A percentile compares a stretch with the other conserved stretches of the same genome.
Conservation (phyloP, 2,797 vertebrate genomes). For the Sylvia borin region DNA sequence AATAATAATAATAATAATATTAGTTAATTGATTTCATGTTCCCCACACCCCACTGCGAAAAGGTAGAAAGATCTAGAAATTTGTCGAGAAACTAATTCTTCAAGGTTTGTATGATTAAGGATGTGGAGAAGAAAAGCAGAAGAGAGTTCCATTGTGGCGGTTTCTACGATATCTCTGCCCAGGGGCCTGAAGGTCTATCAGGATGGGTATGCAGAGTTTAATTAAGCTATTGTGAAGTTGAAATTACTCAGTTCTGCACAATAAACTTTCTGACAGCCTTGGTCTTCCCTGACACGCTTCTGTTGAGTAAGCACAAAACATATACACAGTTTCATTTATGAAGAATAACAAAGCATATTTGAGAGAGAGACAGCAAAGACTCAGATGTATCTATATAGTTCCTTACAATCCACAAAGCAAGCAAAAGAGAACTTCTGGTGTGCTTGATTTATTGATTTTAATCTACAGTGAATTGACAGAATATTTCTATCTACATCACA, state of each 20-base stretch:
- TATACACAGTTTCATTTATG: neutral
- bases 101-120: neutral
- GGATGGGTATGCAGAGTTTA: neutral
- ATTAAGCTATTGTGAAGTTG: neutral
- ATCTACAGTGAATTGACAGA: conserved; percentile 18
- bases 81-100: neutral
- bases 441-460: conserved; percentile 32
- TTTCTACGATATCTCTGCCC: neutral
- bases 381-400: neutral
- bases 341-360: neutral
- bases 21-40: neutral
- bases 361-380: neutral
- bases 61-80: neutral
- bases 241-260: neutral
- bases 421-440: neutral
- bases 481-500: neutral
- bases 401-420: neutral
- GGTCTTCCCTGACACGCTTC: neutral
- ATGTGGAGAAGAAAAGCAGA: neutral
- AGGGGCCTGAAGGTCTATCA: neutral
- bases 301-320: neutral
- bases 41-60: neutral
- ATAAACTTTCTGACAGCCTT: neutral
- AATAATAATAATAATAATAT: neutral
- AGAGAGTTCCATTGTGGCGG: fast-evolving